phyloP scores from a whole-genome alignment of 2,888 invertebrate genomes.

The Glyphotaelius pellucidus region DNA sequence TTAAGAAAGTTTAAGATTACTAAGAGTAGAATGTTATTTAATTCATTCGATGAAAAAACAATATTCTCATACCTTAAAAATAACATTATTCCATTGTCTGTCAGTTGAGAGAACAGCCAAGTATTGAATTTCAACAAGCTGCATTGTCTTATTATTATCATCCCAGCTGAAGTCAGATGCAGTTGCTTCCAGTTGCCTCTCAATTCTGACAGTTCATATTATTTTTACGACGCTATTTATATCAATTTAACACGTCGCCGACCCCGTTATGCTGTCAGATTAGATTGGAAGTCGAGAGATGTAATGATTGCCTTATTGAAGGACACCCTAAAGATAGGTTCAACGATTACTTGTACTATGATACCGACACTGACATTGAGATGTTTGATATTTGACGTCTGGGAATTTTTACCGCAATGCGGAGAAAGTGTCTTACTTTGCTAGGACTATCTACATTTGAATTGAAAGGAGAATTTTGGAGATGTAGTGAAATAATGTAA shows the following conservation, averaged over 20 bases:
- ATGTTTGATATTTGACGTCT: slow-evolving; percentile 35
- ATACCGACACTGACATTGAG: slow-evolving; percentile 5
- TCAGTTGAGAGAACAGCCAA: background rate
- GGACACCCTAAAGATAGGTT: background rate
- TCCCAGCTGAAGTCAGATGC: slow-evolving; percentile 11
- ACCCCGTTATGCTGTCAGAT: background rate
- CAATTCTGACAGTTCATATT: background rate
- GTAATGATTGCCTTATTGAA: background rate
- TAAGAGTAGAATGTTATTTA: background rate
- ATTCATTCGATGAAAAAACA: background rate
- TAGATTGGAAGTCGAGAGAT: background rate
- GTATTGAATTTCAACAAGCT: background rate
- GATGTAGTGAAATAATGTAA: background rate
- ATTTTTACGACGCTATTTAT: background rate
- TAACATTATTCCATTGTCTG: background rate
- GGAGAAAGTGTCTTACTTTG: slow-evolving; percentile 4
- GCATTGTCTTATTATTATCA: slow-evolving; percentile 4
- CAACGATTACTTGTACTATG: background rate
- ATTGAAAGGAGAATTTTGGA: background rate
- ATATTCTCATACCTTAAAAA: background rate
- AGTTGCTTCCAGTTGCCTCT: slow-evolving; percentile 8
- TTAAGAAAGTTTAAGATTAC: background rate
- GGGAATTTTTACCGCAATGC: slow-evolving; percentile 46
- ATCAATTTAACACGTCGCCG: background rate
- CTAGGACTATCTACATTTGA: background rate